Conservation (phyloP, 2,797 vertebrate species). For the Fringilla coelebs region DNA sequence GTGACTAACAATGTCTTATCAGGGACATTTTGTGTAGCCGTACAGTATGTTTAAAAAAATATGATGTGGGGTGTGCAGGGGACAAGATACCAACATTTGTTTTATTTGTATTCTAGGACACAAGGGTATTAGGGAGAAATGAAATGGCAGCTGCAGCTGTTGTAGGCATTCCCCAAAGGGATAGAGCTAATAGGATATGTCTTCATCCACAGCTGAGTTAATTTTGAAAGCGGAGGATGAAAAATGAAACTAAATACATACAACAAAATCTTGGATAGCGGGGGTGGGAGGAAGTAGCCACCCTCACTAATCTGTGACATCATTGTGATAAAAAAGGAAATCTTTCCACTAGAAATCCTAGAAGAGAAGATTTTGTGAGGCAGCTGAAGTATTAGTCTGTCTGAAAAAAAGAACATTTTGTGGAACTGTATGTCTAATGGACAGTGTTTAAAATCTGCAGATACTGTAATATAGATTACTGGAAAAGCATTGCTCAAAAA, state of each 20-base stretch:
- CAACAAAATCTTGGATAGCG: neutral
- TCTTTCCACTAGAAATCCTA: conserved; percentile 13
- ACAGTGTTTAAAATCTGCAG: neutral
- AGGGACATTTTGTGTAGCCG: neutral
- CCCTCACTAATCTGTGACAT: conserved; percentile 30
- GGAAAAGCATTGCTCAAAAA: conserved; percentile 2
- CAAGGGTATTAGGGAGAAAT: conserved; percentile 51
- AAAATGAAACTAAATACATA: conserved; percentile 25
- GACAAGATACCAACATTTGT: conserved; percentile 15
- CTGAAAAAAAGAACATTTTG: neutral
- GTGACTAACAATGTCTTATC: neutral
- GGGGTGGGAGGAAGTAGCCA: neutral
- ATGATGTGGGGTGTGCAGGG: neutral
- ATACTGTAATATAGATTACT: neutral
- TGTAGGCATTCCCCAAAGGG: conserved; percentile 31
- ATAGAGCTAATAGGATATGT: conserved; percentile 40
- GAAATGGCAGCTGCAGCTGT: conserved; percentile 57
- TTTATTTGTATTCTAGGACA: conserved; percentile 61
- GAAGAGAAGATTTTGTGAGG: neutral
- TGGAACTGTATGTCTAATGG: neutral
- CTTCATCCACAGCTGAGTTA: conserved; percentile 58
- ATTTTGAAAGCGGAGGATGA: conserved; percentile 46
- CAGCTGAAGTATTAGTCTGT: neutral
- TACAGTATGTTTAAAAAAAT: neutral
- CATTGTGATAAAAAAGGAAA: conserved; percentile 10